Conservation (phyloP, 1,140 invertebrate species). For the Drosophila lini region DNA sequence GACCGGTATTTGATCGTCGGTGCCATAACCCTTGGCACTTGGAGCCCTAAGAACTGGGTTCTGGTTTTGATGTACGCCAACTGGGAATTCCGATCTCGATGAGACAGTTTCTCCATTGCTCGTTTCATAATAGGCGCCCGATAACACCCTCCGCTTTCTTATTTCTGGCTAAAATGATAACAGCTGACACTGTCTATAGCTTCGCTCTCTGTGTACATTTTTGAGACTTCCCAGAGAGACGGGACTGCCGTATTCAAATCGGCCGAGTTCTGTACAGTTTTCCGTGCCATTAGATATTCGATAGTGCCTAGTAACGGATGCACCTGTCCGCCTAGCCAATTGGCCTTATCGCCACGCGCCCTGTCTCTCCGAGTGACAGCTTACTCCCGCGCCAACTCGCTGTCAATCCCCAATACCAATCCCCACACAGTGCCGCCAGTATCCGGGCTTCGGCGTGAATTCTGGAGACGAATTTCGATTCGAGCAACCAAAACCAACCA, state of each 20-base stretch:
- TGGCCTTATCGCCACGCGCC: constrained; percentile 64
- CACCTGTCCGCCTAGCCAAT: constrained; percentile 49
- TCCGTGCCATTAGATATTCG: constrained; percentile 37
- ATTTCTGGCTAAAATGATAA: constrained; percentile 36
- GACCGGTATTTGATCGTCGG: constrained; percentile 51
- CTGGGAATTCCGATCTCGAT: not conserved
- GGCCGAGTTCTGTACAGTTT: constrained; percentile 32
- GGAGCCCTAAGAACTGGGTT: constrained; percentile 1
- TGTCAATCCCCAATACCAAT: constrained; percentile 45
- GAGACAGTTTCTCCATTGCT: constrained; percentile 23
- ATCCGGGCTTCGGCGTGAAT: constrained; percentile 13
- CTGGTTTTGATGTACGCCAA: constrained; percentile 2
- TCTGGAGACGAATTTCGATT: constrained; percentile 65
- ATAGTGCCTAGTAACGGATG: constrained; percentile 53
- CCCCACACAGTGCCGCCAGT: constrained; percentile 29
- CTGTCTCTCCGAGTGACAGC: constrained; percentile 38
- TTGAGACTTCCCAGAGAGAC: constrained; percentile 4
- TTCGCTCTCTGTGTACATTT: constrained; percentile 37
- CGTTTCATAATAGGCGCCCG: constrained; percentile 38
- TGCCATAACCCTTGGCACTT: constrained; percentile 9
- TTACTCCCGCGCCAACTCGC: constrained; percentile 35
- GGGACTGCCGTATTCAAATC: constrained; percentile 30
- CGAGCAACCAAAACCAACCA: constrained; percentile 30
- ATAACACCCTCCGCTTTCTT: constrained; percentile 18
- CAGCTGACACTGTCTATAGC: constrained; percentile 35